phyloP scores from a whole-genome alignment of 2,888 invertebrate species.

The Pemphredon lugubris region DNA sequence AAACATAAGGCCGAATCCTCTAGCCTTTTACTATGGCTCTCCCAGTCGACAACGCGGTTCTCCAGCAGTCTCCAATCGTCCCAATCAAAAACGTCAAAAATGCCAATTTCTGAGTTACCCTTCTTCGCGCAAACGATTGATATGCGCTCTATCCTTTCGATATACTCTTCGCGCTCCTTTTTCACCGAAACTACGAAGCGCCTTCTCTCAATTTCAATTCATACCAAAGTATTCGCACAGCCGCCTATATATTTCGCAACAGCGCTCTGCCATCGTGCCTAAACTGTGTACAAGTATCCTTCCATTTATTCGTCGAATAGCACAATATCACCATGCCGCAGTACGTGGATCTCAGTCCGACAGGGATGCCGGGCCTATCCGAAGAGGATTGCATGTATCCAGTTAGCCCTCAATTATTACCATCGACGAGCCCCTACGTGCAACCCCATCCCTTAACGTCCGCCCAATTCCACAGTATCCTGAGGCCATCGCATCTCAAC shows the following conservation, averaged over 20 bases:
- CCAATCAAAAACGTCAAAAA: too few species aligned
- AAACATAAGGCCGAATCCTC: too few species aligned
- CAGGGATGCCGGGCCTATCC: constrained; percentile 71
- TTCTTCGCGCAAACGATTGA: too few species aligned
- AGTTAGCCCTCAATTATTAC: constrained; percentile 76
- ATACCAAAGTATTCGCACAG: not conserved
- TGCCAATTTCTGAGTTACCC: too few species aligned
- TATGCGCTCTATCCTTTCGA: too few species aligned
- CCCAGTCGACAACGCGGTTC: too few species aligned
- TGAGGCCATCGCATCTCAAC: constrained; percentile 52
- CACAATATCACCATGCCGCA: constrained; percentile 79
- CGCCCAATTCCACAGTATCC: constrained; percentile 73
- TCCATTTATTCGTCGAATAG: constrained; percentile 71
- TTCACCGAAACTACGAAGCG: too few species aligned
- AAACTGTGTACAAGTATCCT: constrained; percentile 32
- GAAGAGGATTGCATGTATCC: constrained; percentile 79
- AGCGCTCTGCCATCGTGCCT: not conserved
- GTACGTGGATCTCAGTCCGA: constrained; percentile 73
- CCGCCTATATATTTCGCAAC: too few species aligned
- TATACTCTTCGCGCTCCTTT: too few species aligned
- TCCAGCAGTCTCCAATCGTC: too few species aligned
- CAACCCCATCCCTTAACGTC: constrained; percentile 77
- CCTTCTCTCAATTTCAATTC: not conserved
- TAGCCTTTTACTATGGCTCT: too few species aligned
- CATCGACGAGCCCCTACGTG: constrained; percentile 74